phyloP scores from a whole-genome alignment of 2,113 vertebrate genomes.

The Calonectris borealis region DNA sequence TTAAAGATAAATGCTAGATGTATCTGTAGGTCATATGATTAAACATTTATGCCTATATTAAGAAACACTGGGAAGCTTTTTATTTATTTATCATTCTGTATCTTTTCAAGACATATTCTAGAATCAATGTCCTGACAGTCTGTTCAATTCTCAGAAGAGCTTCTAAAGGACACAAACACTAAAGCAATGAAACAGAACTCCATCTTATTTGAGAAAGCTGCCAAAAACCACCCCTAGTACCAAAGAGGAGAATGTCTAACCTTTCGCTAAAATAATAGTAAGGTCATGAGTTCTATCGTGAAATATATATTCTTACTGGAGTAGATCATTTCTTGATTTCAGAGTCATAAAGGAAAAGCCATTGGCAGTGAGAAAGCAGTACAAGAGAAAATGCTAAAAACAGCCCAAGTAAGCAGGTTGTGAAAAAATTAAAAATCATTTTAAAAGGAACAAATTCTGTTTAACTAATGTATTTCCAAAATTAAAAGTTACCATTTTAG shows the following conservation, averaged over 20 bases:
- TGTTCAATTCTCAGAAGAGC: neutral
- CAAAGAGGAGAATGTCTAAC: neutral
- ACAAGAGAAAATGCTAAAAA: neutral
- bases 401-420: neutral
- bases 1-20: conserved; percentile 15
- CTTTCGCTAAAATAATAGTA: neutral
- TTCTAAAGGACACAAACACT: neutral
- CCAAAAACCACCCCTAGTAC: neutral
- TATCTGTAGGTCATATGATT: neutral
- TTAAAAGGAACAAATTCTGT: neutral
- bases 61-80: conserved; percentile 33
- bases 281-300: neutral
- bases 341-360: neutral
- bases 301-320: neutral
- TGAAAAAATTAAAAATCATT: neutral
- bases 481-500: neutral
- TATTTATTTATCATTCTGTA: conserved; percentile 48
- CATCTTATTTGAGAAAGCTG: neutral
- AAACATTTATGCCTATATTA: conserved; percentile 41
- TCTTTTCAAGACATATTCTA: conserved; percentile 17
- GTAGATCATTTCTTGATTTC: neutral
- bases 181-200: neutral
- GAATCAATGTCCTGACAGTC: neutral
- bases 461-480: neutral
- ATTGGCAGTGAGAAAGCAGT: neutral